Evolutionary conservation across 2,797 vertebrate species (phyloP), one percentile per base, ranked within the genome.

Genomic region (Phataginus tetradactyla): DNA sequence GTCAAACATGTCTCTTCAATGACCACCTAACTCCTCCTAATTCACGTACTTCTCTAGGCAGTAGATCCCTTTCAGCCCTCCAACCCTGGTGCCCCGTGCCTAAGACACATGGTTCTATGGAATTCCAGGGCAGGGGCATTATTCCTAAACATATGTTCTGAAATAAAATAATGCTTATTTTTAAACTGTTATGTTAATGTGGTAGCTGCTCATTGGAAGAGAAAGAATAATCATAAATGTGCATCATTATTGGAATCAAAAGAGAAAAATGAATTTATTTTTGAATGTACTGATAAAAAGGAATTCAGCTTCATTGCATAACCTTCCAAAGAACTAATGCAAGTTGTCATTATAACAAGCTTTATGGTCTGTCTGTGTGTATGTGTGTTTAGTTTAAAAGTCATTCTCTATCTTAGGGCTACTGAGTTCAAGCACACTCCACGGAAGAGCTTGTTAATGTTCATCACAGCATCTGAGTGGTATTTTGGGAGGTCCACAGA

Each of bases 231-330:
- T 91, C 32, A 69, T 80, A 79, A 80, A 27, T 81, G 4, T 57
- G 7, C 29, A 14, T 78, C 25, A 53, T 13, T 63, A 69, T 63
- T 71, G 29, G 29, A 59, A 45, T 39, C 15, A 32, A 90, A 94
- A 39, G 69, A 84, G 77, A 71, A 78, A 49, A 93, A 80, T 69
- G 45, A 51, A 42, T 91, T 97, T 87, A 71, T 85, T 91, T 83
- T 71, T 75, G 49, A 94, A 79, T 77, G 42, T 59, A 53, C 15
- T 61, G 51, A 72, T 85, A 45, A 71, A 83, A 96, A 96, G 81
- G 25, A 95, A 84, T 71, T 90, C 49, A 29, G 18, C 32, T 96
- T 94, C 90, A 37, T 68, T 93, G 37, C n/a, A 53, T 49, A 94
- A 97, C 20, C 49, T 94, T 69, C 37, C 74, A n/a, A 86, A 90